Evolutionary conservation across 2,113 vertebrate genomes (phyloP).

Genomic region (Gambusia affinis): DNA sequence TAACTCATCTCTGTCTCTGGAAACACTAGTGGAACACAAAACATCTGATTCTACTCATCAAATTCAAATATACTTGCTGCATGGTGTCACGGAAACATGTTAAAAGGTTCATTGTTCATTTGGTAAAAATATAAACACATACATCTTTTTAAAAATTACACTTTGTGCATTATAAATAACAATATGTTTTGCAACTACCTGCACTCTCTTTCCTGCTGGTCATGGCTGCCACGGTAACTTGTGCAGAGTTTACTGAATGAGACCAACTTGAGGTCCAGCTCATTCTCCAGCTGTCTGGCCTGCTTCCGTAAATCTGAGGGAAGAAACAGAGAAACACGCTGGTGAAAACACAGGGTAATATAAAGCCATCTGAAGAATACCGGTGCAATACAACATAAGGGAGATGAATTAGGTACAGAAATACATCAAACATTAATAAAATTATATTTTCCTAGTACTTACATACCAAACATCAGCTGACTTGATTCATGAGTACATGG

Average conservation of each 20-base stretch:
- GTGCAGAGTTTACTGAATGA: slow-evolving; percentile 99
- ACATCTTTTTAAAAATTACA: too few species aligned
- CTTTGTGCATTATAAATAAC: not conserved
- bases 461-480: too few species aligned
- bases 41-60: too few species aligned
- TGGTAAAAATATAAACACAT: not conserved
- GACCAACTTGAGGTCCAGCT: slow-evolving; percentile 95
- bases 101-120: not conserved
- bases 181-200: slow-evolving; percentile 30
- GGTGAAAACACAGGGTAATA: not conserved
- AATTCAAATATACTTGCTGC: too few species aligned
- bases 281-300: slow-evolving; percentile 95
- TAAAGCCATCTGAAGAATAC: not conserved
- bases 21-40: too few species aligned
- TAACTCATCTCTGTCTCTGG: not conserved
- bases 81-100: not conserved
- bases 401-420: not conserved
- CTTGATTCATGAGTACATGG: too few species aligned
- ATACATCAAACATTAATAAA: not conserved
- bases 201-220: slow-evolving; percentile 43
- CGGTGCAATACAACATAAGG: not conserved
- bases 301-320: slow-evolving; percentile 91
- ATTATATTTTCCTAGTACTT: not conserved
- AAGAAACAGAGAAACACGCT: not conserved
- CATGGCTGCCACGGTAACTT: slow-evolving; percentile 81